A percentile compares a stretch with the other conserved stretches of the same genome.
These are phyloP conservation scores for Hyposoter dolosus DNA, from an alignment of 2,888 invertebrate species.

Conservation along the genomic window DNA sequence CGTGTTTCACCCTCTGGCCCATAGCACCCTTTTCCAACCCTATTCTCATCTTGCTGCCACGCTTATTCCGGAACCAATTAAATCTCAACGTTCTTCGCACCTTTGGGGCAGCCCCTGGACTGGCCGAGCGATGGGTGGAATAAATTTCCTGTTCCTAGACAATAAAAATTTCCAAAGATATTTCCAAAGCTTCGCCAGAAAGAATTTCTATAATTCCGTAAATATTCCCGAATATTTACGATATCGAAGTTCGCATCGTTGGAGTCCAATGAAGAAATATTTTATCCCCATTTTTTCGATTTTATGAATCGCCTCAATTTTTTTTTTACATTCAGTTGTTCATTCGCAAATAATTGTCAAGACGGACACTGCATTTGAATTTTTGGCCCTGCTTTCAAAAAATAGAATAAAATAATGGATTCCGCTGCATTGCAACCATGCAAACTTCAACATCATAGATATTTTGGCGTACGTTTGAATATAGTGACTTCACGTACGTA, in stretches of 20 bases:
- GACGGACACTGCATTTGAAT: too few relatives aligned
- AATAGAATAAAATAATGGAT: too few relatives aligned
- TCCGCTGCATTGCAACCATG: too few relatives aligned
- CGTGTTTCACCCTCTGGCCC: constrained; percentile 51
- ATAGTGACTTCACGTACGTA: neutral
- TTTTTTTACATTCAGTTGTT: too few relatives aligned
- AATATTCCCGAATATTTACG: constrained; percentile 9
- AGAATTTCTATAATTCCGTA: constrained; percentile 2
- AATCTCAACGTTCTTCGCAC: constrained; percentile 55
- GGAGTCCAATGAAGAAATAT: too few relatives aligned
- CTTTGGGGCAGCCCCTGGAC: constrained; percentile 47
- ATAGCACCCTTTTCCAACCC: constrained; percentile 12
- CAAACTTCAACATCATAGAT: neutral
- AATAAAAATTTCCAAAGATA: constrained; percentile 60
- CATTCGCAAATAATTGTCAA: too few relatives aligned
- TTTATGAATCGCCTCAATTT: too few relatives aligned
- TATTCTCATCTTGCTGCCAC: constrained; percentile 63
- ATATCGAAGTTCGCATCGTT: too few relatives aligned
- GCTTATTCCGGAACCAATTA: constrained; percentile 72
- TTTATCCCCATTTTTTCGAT: too few relatives aligned
- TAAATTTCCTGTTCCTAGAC: constrained; percentile 46
- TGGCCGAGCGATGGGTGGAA: constrained; percentile 17
- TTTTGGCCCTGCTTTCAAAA: too few relatives aligned
- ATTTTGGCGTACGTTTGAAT: neutral
- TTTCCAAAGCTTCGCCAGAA: constrained; percentile 45